Conservation (phyloP, 1,140 invertebrate species). For the Acromyrmex charruanus region DNA sequence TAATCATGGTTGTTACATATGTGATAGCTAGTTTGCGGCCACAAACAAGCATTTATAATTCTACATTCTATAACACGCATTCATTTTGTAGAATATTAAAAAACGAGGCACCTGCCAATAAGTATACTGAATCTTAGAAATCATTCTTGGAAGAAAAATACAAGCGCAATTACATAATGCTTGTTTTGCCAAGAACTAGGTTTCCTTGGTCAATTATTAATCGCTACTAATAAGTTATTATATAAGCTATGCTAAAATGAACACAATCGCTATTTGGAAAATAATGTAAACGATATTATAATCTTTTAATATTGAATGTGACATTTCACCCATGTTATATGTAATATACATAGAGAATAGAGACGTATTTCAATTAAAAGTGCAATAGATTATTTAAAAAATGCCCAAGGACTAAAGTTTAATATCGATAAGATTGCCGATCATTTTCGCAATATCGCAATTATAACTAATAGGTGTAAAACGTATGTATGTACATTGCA, state of each 20-base stretch:
- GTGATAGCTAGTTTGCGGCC: neutral
- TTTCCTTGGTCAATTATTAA: neutral
- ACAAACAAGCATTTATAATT: conserved; percentile 8
- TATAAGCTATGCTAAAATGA: conserved; percentile 15
- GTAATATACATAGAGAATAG: neutral
- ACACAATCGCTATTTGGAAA: conserved; percentile 1
- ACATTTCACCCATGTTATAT: neutral
- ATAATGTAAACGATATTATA: neutral
- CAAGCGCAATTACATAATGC: neutral
- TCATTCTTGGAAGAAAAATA: conserved; percentile 33
- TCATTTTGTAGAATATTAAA: conserved; percentile 15
- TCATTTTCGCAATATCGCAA: conserved; percentile 1
- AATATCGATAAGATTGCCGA: neutral
- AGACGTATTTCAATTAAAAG: conserved; percentile 1
- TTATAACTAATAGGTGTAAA: neutral
- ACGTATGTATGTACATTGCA: conserved; percentile 31
- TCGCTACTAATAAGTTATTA: neutral
- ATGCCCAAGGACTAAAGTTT: neutral
- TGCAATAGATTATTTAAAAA: neutral
- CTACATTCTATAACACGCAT: neutral
- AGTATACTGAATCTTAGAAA: conserved; percentile 5
- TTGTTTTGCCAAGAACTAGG: neutral
- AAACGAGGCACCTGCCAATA: neutral
- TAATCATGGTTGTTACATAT: neutral
- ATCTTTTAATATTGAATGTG: neutral